phyloP scores from a whole-genome alignment of 2,888 invertebrate species.

The Sphaerophoria taeniata region DNA sequence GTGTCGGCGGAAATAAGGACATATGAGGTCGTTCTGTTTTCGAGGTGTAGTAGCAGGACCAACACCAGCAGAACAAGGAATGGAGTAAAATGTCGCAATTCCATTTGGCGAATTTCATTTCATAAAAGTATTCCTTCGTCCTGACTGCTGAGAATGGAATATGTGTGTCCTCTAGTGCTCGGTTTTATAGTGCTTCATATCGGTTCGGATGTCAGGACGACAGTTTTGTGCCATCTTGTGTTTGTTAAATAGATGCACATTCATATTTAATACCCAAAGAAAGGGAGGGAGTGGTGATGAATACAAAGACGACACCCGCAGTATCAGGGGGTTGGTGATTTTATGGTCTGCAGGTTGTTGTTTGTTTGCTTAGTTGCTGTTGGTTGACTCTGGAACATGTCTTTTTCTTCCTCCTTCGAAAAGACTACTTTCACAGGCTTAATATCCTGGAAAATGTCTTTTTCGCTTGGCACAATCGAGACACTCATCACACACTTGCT shows the following conservation, averaged over 20 bases:
- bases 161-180: slow-evolving; percentile 37
- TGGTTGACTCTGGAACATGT: neutral
- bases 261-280: slow-evolving; percentile 63
- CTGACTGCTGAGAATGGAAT: slow-evolving; percentile 9
- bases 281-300: slow-evolving; percentile 38
- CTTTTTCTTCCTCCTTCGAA: slow-evolving; percentile 29
- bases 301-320: slow-evolving; percentile 46
- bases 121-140: slow-evolving; percentile 64
- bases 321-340: slow-evolving; percentile 43
- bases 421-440: slow-evolving; percentile 69
- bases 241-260: slow-evolving; percentile 74
- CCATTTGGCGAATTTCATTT: slow-evolving; percentile 71
- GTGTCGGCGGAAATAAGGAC: slow-evolving; percentile 1
- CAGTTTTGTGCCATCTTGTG: slow-evolving; percentile 59
- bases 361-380: slow-evolving; percentile 1
- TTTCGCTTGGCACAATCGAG: slow-evolving; percentile 3
- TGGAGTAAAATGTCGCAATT: slow-evolving; percentile 65
- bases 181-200: slow-evolving; percentile 42
- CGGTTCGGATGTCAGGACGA: slow-evolving; percentile 23
- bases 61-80: neutral
- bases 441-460: slow-evolving; percentile 67
- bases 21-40: slow-evolving; percentile 26
- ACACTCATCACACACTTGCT: slow-evolving; percentile 54
- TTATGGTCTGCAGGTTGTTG: slow-evolving; percentile 56
- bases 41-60: neutral